These are phyloP conservation scores for Shargacucullia verbasci DNA, from an alignment of 2,888 invertebrate species.

Conservation along the genomic window DNA sequence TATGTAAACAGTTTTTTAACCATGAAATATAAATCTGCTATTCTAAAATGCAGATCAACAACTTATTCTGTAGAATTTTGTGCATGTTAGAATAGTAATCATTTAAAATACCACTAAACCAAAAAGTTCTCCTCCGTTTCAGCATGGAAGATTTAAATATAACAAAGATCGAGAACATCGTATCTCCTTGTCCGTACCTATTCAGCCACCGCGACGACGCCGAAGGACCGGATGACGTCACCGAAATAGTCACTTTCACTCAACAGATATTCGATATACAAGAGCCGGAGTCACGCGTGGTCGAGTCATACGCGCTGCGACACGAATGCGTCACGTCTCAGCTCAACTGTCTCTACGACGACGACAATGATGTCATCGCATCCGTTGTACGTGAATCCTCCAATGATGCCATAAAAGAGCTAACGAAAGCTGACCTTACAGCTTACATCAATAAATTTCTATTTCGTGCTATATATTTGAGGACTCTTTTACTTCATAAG, in stretches of 20 bases:
- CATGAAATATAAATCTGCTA: too few species aligned
- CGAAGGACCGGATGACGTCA: constrained; percentile 31
- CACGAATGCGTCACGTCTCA: constrained; percentile 62
- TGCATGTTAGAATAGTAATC: too few species aligned
- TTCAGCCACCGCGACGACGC: constrained; percentile 41
- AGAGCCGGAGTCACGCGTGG: constrained; percentile 5
- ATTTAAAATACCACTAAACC: too few species aligned
- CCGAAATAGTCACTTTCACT: constrained; percentile 49
- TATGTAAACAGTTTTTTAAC: too few species aligned
- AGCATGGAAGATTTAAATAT: constrained; percentile 61
- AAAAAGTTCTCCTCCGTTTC: constrained; percentile 17
- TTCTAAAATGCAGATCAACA: too few species aligned
- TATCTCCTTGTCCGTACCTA: constrained; percentile 65
- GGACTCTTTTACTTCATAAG: constrained; percentile 56
- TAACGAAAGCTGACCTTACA: constrained; percentile 57
- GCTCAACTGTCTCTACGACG: constrained; percentile 70
- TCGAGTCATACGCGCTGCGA: constrained; percentile 61
- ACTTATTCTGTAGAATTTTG: too few species aligned
- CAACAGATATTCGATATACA: constrained; percentile 35
- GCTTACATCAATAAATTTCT: constrained; percentile 53
- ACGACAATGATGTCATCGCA: constrained; percentile 57
- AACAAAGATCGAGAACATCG: constrained; percentile 62
- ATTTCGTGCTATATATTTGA: constrained; percentile 65
- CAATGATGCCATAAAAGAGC: constrained; percentile 38
- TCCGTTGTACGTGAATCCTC: constrained; percentile 49